phyloP scores from a whole-genome alignment of 1,140 invertebrate species.

The Phocides pigmalion region DNA sequence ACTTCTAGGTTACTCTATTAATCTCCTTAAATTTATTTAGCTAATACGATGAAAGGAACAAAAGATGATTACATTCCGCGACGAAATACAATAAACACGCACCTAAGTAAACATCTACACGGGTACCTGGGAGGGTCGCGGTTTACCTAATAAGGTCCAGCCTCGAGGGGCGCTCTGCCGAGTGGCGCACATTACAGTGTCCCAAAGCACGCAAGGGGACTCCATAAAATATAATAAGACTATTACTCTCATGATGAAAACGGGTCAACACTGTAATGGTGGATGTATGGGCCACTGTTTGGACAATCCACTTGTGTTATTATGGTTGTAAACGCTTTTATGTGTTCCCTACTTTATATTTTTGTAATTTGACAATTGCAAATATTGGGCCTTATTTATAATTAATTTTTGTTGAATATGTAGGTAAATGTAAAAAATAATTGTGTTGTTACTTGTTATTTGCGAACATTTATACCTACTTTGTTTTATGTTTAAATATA shows the following conservation, averaged over 20 bases:
- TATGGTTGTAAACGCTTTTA: slow-evolving; percentile 14
- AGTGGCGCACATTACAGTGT: slow-evolving; percentile 53
- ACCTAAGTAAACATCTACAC: slow-evolving; percentile 53
- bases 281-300: no score
- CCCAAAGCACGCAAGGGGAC: slow-evolving; percentile 59
- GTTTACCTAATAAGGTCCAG: slow-evolving; percentile 66
- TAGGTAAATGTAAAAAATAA: background rate
- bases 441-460: no score
- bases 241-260: slow-evolving; percentile 58
- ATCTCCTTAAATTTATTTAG: slow-evolving; percentile 3
- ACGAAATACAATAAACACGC: slow-evolving; percentile 45
- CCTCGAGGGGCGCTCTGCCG: slow-evolving; percentile 44
- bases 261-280: slow-evolving; percentile 47
- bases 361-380: background rate
- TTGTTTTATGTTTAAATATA: no score
- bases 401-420: background rate
- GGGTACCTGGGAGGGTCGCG: slow-evolving; percentile 43
- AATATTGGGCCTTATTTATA: background rate
- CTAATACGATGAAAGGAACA: background rate
- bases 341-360: background rate
- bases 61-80: slow-evolving; percentile 41
- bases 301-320: slow-evolving; percentile 23
- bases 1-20: no score
- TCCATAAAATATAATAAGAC: slow-evolving; percentile 79
- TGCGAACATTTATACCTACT: no score